phyloP scores from a whole-genome alignment of 2,888 invertebrate genomes.

The Ctena decussata region DNA sequence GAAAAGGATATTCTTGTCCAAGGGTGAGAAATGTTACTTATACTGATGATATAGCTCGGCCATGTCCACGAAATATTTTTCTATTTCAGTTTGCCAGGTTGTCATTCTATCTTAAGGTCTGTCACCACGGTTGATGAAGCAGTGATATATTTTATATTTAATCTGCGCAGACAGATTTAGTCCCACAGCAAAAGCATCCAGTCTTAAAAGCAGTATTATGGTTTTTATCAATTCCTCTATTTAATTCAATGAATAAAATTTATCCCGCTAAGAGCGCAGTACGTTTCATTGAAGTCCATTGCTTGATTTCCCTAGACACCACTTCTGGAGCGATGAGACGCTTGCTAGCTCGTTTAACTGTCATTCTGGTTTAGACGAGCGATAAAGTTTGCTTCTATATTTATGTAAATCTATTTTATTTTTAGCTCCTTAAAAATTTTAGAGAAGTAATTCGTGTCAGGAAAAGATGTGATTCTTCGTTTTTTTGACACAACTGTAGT shows the following conservation, averaged over 20 bases:
- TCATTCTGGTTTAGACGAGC: not conserved
- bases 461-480: too few species aligned
- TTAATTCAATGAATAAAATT: slow-evolving; percentile 70
- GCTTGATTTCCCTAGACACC: slow-evolving; percentile 69
- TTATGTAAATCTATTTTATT: not conserved
- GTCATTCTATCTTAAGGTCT: too few species aligned
- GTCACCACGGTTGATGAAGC: too few species aligned
- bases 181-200: not conserved
- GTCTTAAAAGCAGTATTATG: slow-evolving; percentile 54
- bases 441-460: too few species aligned
- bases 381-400: not conserved
- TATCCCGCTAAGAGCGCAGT: slow-evolving; percentile 69
- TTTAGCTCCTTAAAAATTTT: not conserved
- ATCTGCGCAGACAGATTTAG: too few species aligned
- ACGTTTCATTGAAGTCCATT: slow-evolving; percentile 66
- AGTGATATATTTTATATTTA: too few species aligned
- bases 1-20: too few species aligned
- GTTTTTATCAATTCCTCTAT: slow-evolving; percentile 68
- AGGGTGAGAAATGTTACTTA: too few species aligned
- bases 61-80: too few species aligned
- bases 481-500: too few species aligned
- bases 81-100: too few species aligned
- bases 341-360: slow-evolving; percentile 6
- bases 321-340: slow-evolving; percentile 20
- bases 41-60: too few species aligned